phyloP scores from a whole-genome alignment of 1,140 invertebrate genomes.

The Colletes gigas region DNA sequence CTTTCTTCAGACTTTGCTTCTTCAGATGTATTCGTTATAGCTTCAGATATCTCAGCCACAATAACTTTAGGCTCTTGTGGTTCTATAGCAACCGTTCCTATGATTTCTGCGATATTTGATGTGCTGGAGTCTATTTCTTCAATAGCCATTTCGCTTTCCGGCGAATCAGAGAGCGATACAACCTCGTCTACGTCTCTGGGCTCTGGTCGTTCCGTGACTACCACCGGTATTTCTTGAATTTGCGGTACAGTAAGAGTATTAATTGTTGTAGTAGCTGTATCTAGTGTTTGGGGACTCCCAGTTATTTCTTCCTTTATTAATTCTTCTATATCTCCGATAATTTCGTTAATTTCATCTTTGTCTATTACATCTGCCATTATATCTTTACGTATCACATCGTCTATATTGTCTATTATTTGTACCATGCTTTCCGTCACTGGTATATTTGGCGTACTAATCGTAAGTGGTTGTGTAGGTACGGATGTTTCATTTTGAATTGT shows the following conservation, averaged over 20 bases:
- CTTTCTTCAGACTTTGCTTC: conserved; percentile 49
- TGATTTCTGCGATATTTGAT: conserved; percentile 78
- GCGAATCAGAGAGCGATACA: conserved; percentile 69
- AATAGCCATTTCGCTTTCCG: conserved; percentile 74
- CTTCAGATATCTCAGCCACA: conserved; percentile 50
- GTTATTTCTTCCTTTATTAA: conserved; percentile 79
- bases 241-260: conserved; percentile 61
- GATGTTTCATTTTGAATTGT: conserved; percentile 44
- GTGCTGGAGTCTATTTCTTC: conserved; percentile 77
- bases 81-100: conserved; percentile 74
- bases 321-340: conserved; percentile 80
- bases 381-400: conserved; percentile 78
- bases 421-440: conserved; percentile 73
- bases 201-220: conserved; percentile 57
- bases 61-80: conserved; percentile 67
- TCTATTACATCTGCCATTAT: conserved; percentile 77
- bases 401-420: conserved; percentile 78
- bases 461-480: conserved; percentile 16
- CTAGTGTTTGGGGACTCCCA: conserved; percentile 69
- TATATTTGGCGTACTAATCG: conserved; percentile 60
- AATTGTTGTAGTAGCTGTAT: conserved; percentile 41
- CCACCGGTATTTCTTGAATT: conserved; percentile 45
- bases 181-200: conserved; percentile 65
- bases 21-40: conserved; percentile 24
- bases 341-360: conserved; percentile 80